Conservation (phyloP, 2,888 invertebrate species). For the Palloptera scutellata region DNA sequence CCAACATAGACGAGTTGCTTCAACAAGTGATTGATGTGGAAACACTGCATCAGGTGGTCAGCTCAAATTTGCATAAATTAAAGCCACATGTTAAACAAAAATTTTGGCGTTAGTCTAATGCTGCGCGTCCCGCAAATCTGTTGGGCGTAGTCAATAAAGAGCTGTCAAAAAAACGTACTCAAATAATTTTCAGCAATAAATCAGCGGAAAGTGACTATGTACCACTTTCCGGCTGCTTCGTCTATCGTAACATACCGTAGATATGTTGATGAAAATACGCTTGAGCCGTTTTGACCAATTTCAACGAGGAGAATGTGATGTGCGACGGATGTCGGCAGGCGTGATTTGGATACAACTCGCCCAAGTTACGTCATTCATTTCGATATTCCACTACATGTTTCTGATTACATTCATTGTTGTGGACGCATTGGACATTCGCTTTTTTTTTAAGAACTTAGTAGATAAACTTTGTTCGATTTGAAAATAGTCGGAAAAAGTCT, state of each 20-base stretch:
- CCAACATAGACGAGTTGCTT: conserved; percentile 73
- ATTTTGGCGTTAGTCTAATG: conserved; percentile 76
- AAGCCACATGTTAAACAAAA: conserved; percentile 83
- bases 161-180: conserved; percentile 68
- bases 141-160: conserved; percentile 75
- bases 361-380: conserved; percentile 89
- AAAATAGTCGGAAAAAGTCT: conserved; percentile 39
- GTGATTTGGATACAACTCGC: conserved; percentile 85
- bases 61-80: conserved; percentile 77
- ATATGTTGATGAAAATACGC: conserved; percentile 74
- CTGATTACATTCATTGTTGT: conserved; percentile 92
- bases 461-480: conserved; percentile 55
- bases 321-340: conserved; percentile 89
- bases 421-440: conserved; percentile 90
- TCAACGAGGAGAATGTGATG: conserved; percentile 72
- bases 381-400: conserved; percentile 88
- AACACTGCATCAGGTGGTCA: conserved; percentile 73
- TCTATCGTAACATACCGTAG: too few species aligned
- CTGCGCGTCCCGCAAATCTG: conserved; percentile 76
- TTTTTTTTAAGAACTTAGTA: conserved; percentile 75
- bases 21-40: conserved; percentile 70
- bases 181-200: conserved; percentile 87
- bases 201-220: conserved; percentile 82
- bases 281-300: conserved; percentile 77
- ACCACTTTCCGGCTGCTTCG: too few species aligned